Base-by-base conservation (phyloP, 2,113 vertebrate genomes). In the Paramisgurnus dabryanus region DNA sequence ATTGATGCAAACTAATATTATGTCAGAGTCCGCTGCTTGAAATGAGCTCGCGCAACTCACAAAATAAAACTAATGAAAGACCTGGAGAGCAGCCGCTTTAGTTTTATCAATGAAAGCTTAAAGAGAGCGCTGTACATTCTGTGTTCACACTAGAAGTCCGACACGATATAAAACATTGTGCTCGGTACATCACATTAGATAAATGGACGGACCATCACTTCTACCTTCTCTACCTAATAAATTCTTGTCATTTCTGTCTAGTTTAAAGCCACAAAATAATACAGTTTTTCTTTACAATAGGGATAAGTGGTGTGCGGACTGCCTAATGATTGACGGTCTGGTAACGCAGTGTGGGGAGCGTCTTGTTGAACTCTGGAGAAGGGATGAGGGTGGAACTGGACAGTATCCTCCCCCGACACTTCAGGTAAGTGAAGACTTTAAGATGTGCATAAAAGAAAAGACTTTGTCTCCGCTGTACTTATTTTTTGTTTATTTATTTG, bases 291-390 rank as follows among this genome's bases (percentile, higher is more conserved):
- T n/a, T 15, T 39, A 0, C 6, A 6, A 17, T 87, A 99, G 98
- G 88, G 95, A 93, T 4, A 97, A 95, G 84, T 98, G 97, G 96
- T 94, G 91, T 79, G 88, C 93, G 41, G 95, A 96, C 86, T 97
- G 94, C 73, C 91, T 99, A 85, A 94, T 98, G 95, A 97, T 99
- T 85, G 97, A 99, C 49, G 95, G 95, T 17, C 86, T 99, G 90
- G 93, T 98, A 70, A 88, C 90, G 78, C 95, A 96, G 76, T 91
- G 96, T 85, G 97, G 97, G 58, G 94, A 95, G 10, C 82, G 87
- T 34, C 88, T 96, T 49, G 89, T 89, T 76, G 92, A 92, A 39
- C 72, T 99, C 75, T 99, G 97, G 97, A 95, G 63, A 77, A 92
- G 96, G 53, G 97, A 99, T 83, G 95, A 95, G 87, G 95, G 94